A percentile compares a stretch with the other conserved stretches of the same genome.
These are phyloP conservation scores for Lepilemur ruficaudatus DNA, from an alignment of 2,797 vertebrate species.

Conservation along the genomic window DNA sequence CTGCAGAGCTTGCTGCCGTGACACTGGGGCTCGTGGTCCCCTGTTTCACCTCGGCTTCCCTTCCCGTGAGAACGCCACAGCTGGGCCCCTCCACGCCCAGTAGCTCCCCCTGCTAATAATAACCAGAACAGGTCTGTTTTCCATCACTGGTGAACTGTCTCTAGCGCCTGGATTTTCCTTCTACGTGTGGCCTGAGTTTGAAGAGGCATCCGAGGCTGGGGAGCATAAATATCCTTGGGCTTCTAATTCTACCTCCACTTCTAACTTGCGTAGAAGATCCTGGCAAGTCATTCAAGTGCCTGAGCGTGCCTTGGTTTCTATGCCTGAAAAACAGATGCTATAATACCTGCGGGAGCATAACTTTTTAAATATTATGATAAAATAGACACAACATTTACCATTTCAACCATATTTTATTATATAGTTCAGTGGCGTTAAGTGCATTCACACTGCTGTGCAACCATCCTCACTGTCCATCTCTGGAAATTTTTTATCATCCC, in stretches of 20 bases:
- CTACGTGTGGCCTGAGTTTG: background rate
- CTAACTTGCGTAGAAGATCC: background rate
- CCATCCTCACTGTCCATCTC: background rate
- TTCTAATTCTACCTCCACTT: background rate
- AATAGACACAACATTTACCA: background rate
- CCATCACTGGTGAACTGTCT: background rate
- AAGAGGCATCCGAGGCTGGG: background rate
- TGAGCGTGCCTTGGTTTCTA: background rate
- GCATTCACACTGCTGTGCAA: background rate
- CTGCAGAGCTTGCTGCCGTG: background rate
- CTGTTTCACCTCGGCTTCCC: background rate
- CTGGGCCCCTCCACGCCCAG: background rate
- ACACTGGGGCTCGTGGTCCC: accelerated
- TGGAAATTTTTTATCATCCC: background rate
- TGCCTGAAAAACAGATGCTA: background rate
- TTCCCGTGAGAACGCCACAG: background rate
- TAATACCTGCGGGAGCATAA: too few relatives aligned
- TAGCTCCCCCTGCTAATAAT: background rate
- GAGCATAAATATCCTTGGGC: too few relatives aligned
- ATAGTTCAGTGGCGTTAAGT: too few relatives aligned
- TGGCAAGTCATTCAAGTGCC: background rate
- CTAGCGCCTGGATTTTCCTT: background rate
- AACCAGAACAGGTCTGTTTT: background rate
- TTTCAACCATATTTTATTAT: background rate
- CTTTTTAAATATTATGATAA: background rate